These are phyloP conservation scores for Hydractinia symbiolongicarpus DNA, from an alignment of 30 jellyfish, hydroid and myxozoan species.

Conservation along the genomic window DNA sequence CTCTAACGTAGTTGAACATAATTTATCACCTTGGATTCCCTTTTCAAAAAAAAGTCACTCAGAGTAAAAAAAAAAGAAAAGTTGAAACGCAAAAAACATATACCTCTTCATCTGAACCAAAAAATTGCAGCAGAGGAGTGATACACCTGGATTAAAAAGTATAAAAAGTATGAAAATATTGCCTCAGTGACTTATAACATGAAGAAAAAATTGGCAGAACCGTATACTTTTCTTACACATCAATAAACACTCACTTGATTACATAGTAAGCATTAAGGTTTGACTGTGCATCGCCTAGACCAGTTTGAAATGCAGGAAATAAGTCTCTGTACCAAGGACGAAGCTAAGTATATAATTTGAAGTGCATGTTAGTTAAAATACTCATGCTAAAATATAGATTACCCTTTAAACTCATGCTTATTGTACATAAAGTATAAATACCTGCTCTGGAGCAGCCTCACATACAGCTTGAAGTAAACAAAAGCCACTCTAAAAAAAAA, in stretches of 20 bases:
- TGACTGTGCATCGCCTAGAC: constrained; percentile 36
- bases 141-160: constrained; percentile 18
- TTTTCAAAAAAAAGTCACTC: too few relatives aligned
- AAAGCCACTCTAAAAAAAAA: constrained; percentile 55
- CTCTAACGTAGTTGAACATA: too few relatives aligned
- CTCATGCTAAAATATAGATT: background rate
- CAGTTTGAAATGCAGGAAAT: constrained; percentile 61
- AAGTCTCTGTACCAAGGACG: constrained; percentile 62
- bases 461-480: constrained; percentile 58
- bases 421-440: background rate
- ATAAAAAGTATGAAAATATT: too few relatives aligned
- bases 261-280: constrained; percentile 43
- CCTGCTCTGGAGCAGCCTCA: constrained; percentile 62
- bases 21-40: too few relatives aligned
- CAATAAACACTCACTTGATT: constrained; percentile 38
- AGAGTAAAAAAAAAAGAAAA: too few relatives aligned
- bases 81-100: too few relatives aligned
- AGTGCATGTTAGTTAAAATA: background rate
- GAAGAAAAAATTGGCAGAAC: background rate
- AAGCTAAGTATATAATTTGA: constrained; percentile 34
- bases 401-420: background rate
- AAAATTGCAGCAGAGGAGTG: constrained; percentile 27
- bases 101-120: constrained; percentile 59
- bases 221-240: background rate
- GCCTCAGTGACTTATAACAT: background rate